Evolutionary conservation across 2,888 invertebrate species (phyloP).

Genomic region (Xylota segnis): DNA sequence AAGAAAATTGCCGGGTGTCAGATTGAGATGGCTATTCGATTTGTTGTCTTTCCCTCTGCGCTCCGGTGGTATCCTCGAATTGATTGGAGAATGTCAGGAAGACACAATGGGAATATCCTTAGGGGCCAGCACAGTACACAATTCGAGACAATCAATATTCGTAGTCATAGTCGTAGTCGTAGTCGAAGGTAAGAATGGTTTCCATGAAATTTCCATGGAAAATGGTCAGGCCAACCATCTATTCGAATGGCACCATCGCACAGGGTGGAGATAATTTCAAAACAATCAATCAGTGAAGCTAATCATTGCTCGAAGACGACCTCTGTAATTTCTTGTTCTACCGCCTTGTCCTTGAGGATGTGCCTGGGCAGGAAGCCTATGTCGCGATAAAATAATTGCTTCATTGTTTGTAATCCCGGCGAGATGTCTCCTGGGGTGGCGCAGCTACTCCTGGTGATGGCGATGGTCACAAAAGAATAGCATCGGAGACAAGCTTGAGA

Average conservation of each 20-base stretch:
- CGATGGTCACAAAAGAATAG: slow-evolving; percentile 50
- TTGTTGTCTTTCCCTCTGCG: slow-evolving; percentile 51
- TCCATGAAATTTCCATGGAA: slow-evolving; percentile 25
- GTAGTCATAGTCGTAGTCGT: slow-evolving; percentile 18
- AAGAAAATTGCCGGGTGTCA: slow-evolving; percentile 71
- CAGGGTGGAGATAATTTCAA: slow-evolving; percentile 38
- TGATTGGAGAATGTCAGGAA: slow-evolving; percentile 21
- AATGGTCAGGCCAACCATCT: neutral
- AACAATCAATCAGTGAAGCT: slow-evolving; percentile 73
- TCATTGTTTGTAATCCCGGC: slow-evolving; percentile 63
- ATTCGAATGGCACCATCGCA: neutral
- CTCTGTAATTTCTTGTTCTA: slow-evolving; percentile 32
- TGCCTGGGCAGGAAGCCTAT: slow-evolving; percentile 16
- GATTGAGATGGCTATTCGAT: slow-evolving; percentile 67
- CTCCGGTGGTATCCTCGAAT: neutral
- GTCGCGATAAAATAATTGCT: slow-evolving; percentile 62
- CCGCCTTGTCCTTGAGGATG: slow-evolving; percentile 33
- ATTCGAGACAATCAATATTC: slow-evolving; percentile 60
- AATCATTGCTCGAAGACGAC: slow-evolving; percentile 60
- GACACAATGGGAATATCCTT: slow-evolving; percentile 49
- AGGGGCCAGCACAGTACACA: slow-evolving; percentile 28
- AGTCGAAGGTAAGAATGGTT: slow-evolving; percentile 19
- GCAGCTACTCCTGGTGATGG: slow-evolving; percentile 41
- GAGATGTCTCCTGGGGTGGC: slow-evolving; percentile 56
- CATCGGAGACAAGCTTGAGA: slow-evolving; percentile 15